Evolutionary conservation across 2,888 invertebrate genomes (phyloP).

Genomic region (Pherbina coryleti): DNA sequence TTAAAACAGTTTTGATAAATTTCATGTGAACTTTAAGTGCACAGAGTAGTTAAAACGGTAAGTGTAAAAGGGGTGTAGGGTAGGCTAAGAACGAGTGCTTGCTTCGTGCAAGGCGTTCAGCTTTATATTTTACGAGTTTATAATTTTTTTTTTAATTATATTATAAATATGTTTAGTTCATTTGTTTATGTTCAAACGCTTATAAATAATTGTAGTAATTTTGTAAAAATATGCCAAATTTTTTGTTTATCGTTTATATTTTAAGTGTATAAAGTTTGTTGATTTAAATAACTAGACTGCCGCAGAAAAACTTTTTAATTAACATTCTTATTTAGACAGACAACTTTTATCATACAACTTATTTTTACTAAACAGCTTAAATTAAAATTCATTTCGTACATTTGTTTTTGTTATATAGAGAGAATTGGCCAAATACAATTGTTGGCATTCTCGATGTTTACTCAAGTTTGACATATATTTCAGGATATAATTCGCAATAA

Average conservation of each 20-base stretch:
- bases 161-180: neutral
- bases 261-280: neutral
- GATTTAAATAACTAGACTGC: too few relatives aligned
- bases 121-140: neutral
- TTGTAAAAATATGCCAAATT: too few relatives aligned
- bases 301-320: neutral
- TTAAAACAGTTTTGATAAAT: conserved; percentile 54
- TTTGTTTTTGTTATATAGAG: too few relatives aligned
- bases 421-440: neutral
- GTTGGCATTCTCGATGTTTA: neutral
- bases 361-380: neutral
- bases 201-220: neutral
- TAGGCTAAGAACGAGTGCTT: neutral
- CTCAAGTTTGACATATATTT: neutral
- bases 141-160: neutral
- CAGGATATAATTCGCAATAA: neutral
- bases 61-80: neutral
- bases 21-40: neutral
- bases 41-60: neutral
- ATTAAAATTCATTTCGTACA: conserved; percentile 2
- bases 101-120: neutral
- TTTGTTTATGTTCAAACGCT: neutral
- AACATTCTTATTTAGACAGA: neutral
- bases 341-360: neutral
- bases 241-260: neutral